Percentiles rank a stretch among this genome's conserved stretches.
Evolutionary conservation across 2,888 invertebrate genomes (phyloP).

Genomic region (Volucella zonaria): DNA sequence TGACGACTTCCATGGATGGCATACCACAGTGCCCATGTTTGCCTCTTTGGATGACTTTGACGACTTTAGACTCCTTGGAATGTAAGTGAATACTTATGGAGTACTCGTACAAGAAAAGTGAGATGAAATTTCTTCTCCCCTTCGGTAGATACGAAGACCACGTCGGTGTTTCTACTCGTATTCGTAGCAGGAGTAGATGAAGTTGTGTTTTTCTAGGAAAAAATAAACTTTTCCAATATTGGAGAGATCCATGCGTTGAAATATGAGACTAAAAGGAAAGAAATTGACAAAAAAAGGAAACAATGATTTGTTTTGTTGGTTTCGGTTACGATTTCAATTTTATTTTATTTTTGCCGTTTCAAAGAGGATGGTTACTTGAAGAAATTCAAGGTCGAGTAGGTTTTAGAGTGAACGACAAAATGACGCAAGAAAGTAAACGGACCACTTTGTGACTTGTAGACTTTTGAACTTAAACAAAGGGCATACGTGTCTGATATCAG

Average conservation of each 20-base stretch:
- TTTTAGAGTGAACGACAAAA: neutral
- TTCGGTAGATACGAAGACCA: neutral
- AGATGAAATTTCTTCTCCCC: constrained; percentile 13
- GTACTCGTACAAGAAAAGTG: neutral
- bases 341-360: neutral
- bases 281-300: constrained; percentile 12
- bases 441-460: neutral
- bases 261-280: constrained; percentile 11
- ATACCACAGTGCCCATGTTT: constrained; percentile 75
- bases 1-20: constrained; percentile 73
- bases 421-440: neutral
- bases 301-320: constrained; percentile 43
- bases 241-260: constrained; percentile 22
- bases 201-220: neutral
- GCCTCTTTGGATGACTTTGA: constrained; percentile 32
- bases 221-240: constrained; percentile 64
- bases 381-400: neutral
- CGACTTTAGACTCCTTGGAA: constrained; percentile 28
- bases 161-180: too few relatives aligned
- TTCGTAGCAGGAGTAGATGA: neutral
- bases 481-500: too few relatives aligned
- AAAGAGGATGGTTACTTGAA: neutral
- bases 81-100: constrained; percentile 42
- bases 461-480: too few relatives aligned
- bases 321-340: constrained; percentile 31